Base-by-base conservation (phyloP, 2,797 vertebrate genomes). In the Craterocephalus amniculus region DNA sequence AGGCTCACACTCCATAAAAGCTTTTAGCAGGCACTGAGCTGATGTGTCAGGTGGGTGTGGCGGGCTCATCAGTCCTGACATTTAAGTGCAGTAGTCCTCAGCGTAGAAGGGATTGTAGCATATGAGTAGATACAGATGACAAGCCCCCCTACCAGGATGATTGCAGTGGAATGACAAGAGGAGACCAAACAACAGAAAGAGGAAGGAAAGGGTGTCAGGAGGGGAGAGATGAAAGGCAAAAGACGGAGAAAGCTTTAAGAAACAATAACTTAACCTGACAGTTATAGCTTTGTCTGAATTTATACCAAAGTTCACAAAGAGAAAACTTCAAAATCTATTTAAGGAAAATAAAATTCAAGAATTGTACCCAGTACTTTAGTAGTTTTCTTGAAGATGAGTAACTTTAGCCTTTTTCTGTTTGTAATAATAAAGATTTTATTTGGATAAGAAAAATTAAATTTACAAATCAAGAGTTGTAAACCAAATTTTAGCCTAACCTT, bases 1-100 rank as follows among this genome's bases (percentile, higher is more conserved):
- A 73, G 78, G 74, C 76, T 84, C 85, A 79, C 85, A 80, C 84
- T 82, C 87, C 80, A 89, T 90, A 90, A 92, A 92, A 93, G 90
- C 91, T 92, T 93, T 93, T 93, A 93, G 91, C 88, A 86, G 89
- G 89, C 78, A 64, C 83, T 82, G 81, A 79, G 90, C 85, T 86
- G 88, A 88, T 90, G 89, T 92, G 90, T 91, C 90, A 91, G 87
- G 91, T 92, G 89, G 92, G 92, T 91, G 90, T 91, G 92, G 86
- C 83, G 49, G 87, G 73, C 95, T 96, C 96, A 94, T 97, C 96
- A 97, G 92, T 84, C 91, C 95, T 97, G 97, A 97, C 97, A 97
- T 97, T 97, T 97, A 97, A 97, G 97, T 97, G 97, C 97, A 95
- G 94, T 95, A 96, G 96, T 96, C 94, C 95, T 97, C 94, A 91